These are phyloP conservation scores for Smittia sp. DNA, from an alignment of 2,888 invertebrate genomes.

Conservation along the genomic window DNA sequence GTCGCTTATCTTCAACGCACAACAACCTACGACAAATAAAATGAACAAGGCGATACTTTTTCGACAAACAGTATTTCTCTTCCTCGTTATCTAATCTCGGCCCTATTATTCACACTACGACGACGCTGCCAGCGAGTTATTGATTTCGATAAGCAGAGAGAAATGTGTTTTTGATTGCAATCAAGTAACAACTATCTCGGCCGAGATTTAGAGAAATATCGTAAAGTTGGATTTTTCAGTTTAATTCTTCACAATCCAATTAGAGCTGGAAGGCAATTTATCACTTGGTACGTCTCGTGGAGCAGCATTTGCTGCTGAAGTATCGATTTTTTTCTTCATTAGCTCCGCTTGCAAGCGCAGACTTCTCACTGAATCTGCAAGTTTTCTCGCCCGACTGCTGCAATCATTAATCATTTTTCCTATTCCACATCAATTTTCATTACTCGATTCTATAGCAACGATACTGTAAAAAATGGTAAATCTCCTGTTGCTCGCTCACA, in stretches of 20 bases:
- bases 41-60: conserved; percentile 9
- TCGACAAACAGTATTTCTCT: background rate
- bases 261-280: conserved; percentile 36
- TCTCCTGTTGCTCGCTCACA: conserved; percentile 35
- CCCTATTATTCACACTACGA: background rate
- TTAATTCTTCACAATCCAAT: conserved; percentile 27
- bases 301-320: conserved; percentile 36
- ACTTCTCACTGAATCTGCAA: conserved; percentile 12
- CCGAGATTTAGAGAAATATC: conserved; percentile 1
- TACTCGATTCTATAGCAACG: conserved; percentile 38
- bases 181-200: background rate
- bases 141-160: background rate
- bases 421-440: conserved; percentile 41
- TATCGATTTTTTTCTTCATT: conserved; percentile 40
- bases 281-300: conserved; percentile 10
- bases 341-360: conserved; percentile 1
- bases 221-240: background rate
- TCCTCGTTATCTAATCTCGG: background rate
- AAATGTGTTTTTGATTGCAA: conserved; percentile 7
- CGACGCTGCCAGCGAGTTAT: background rate
- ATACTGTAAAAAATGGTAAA: conserved; percentile 37
- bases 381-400: background rate
- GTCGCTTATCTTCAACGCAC: background rate
- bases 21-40: background rate
- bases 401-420: conserved; percentile 40